These are phyloP conservation scores for Cyclopterus lumpus DNA, from an alignment of 2,797 vertebrate genomes.

Conservation along the genomic window DNA sequence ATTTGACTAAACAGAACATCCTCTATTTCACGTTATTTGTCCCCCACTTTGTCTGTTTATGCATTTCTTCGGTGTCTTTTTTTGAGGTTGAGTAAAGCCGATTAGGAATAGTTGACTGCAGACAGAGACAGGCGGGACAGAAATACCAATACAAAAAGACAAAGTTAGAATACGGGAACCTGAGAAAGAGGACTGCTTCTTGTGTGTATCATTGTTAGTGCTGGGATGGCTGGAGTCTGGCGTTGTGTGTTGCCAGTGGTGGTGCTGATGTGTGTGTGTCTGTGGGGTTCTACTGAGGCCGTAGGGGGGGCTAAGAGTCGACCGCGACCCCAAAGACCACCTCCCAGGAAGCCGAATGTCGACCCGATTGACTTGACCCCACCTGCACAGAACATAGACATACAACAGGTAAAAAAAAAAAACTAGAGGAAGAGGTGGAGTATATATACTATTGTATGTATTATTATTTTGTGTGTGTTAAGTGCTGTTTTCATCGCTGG, in stretches of 20 bases:
- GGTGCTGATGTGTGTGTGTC: constrained; percentile 54
- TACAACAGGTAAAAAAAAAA: constrained; percentile 75
- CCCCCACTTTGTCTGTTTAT: constrained; percentile 14
- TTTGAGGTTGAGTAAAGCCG: constrained; percentile 21
- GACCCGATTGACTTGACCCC: constrained; percentile 45
- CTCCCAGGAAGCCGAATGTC: constrained; percentile 56
- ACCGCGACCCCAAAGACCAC: constrained; percentile 62
- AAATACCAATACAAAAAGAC: not conserved
- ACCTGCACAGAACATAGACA: constrained; percentile 66
- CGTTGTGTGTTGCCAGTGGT: constrained; percentile 23
- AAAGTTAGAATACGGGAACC: not conserved
- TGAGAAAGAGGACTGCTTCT: not conserved
- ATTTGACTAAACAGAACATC: constrained; percentile 53
- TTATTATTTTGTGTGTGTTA: not conserved
- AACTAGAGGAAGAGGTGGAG: not conserved
- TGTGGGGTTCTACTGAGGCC: constrained; percentile 64
- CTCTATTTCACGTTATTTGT: constrained; percentile 42
- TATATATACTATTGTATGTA: not conserved
- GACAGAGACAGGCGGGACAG: constrained; percentile 6
- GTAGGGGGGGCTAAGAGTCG: constrained; percentile 72
- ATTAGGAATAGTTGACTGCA: constrained; percentile 18
- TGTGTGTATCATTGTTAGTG: not conserved
- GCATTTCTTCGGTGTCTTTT: constrained; percentile 6
- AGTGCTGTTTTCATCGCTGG: not conserved
- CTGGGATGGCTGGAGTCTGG: constrained; percentile 59